Evolutionary conservation across 1,140 invertebrate genomes (phyloP).

Genomic region (Drosophila melanica): DNA sequence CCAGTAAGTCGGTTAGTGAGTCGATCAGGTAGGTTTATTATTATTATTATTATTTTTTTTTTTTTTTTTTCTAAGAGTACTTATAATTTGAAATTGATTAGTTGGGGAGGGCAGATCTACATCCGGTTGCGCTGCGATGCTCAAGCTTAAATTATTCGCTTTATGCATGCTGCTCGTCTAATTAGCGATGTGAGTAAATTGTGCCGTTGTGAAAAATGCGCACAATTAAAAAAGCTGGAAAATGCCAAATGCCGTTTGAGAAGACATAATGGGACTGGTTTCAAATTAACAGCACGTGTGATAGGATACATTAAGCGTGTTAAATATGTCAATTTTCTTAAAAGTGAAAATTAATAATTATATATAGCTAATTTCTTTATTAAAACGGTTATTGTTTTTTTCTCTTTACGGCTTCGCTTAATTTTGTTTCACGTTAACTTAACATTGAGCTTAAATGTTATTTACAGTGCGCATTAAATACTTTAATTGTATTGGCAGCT

Average conservation of each 20-base stretch:
- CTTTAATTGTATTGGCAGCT: not conserved
- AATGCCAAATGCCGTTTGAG: constrained; percentile 19
- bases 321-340: not conserved
- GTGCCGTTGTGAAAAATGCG: constrained; percentile 53
- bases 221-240: constrained; percentile 69
- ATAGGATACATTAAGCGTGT: not conserved
- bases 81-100: constrained; percentile 75
- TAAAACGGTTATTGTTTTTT: too few relatives aligned
- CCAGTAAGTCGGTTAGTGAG: constrained; percentile 20
- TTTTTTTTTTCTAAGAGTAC: constrained; percentile 3
- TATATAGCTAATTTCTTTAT: too few relatives aligned
- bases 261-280: constrained; percentile 20
- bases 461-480: not conserved
- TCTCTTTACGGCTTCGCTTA: too few relatives aligned
- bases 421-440: not conserved
- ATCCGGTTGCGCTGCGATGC: constrained; percentile 60
- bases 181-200: constrained; percentile 58
- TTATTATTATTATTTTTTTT: too few relatives aligned
- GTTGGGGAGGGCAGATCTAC: constrained; percentile 52
- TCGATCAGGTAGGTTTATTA: constrained; percentile 23
- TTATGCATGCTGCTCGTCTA: constrained; percentile 50
- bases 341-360: too few relatives aligned
- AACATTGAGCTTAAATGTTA: not conserved
- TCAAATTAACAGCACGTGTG: constrained; percentile 24
- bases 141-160: constrained; percentile 28